Evolutionary conservation across 2,797 vertebrate species (phyloP), one percentile per base, ranked within the genome.

Genomic region (Margarornis squamiger): DNA sequence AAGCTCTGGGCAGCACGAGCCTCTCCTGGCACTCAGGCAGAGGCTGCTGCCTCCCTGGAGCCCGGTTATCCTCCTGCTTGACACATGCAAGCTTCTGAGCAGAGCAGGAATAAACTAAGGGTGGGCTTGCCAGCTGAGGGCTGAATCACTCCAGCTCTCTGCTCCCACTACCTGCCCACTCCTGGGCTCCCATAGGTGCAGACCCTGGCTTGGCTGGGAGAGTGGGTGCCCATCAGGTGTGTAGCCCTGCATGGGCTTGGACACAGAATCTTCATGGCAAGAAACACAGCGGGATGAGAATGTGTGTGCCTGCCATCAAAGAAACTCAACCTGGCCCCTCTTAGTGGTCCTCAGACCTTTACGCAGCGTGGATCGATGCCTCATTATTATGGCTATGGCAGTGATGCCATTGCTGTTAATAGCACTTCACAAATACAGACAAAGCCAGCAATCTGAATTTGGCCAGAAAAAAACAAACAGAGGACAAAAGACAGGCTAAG

Each of bases 361-460:
- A 32, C 61, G 57, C 74, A 12, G 63, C 1, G 3, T 20, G 19
- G 73, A 94, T 95, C 84, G 29, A 96, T 94, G 87, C 72, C 75
- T 80, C 85, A 75, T 77, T 90, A 84, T 83, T 63, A 76, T 0
- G 22, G 83, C 87, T 55, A 62, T 70, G 94, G 77, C 82, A 81
- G 91, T 20, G 26, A 86, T 86, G 92, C 79, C 94, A 83, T 81
- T 34, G 46, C 74, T 78, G 95, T 75, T 92, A 93, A 95, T 27
- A 72, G 95, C 92, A 71, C 93, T 95, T 78, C 81, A 91, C 81
- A 85, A 71, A 87, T 66, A 76, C 75, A 65, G 86, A 93, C 78
- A 68, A 92, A 77, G 82, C 84, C 29, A 6, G 91, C 84, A 71
- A 84, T 46, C 84, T 72, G 95, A 92, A 93, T 80, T 87, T 22